phyloP scores from a whole-genome alignment of 2,797 vertebrate species.

The Eupleurogrammus muticus region DNA sequence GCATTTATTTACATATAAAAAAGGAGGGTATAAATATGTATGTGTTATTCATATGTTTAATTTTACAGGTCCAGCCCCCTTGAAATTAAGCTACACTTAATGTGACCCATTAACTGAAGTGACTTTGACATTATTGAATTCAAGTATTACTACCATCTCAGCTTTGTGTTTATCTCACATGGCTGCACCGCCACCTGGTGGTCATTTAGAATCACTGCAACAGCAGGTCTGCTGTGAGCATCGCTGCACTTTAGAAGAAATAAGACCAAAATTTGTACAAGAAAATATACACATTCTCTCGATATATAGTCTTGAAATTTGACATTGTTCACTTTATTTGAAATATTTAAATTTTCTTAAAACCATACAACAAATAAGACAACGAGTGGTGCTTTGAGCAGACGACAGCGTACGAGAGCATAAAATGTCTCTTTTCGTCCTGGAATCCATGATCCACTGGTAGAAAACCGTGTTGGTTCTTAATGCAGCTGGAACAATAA shows the following conservation, averaged over 20 bases:
- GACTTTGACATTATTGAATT: not conserved
- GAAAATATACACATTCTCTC: not conserved
- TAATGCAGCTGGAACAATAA: conserved; percentile 48
- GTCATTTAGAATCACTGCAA: conserved; percentile 39
- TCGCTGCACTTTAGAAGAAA: not conserved
- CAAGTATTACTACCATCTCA: not conserved
- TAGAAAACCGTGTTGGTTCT: conserved; percentile 48
- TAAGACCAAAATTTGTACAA: not conserved
- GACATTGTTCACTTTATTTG: conserved; percentile 69
- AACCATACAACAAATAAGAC: conserved; percentile 61
- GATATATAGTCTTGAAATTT: conserved; percentile 36
- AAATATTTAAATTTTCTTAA: conserved; percentile 60
- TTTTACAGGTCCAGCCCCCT: too few species aligned
- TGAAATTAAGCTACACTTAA: too few species aligned
- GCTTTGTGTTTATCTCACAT: not conserved
- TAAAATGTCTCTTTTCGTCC: conserved; percentile 50
- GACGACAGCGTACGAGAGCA: conserved; percentile 31
- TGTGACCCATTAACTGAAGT: too few species aligned
- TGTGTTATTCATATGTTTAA: too few species aligned
- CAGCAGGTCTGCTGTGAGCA: not conserved
- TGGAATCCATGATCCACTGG: conserved; percentile 43
- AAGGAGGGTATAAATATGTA: too few species aligned
- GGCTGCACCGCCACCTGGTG: conserved; percentile 59
- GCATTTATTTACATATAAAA: too few species aligned
- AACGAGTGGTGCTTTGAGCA: conserved; percentile 29